Percentiles rank a stretch among this genome's conserved stretches.
Conservation (phyloP, 2,888 invertebrate genomes). For the Drosophila quinaria region DNA sequence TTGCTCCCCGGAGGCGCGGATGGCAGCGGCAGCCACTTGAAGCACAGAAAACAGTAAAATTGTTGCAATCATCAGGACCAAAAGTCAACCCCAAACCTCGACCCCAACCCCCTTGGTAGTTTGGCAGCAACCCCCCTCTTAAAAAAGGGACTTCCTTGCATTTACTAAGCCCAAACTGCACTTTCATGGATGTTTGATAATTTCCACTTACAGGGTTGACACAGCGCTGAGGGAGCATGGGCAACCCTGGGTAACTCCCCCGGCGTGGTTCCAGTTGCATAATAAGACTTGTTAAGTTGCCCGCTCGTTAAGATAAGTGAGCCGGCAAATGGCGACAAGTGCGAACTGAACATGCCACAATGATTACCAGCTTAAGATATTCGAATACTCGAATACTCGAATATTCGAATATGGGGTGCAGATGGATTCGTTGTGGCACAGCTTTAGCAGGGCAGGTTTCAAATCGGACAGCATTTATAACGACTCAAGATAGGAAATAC, state of each 20-base stretch:
- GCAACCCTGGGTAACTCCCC: constrained; percentile 18
- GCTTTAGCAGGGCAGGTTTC: constrained; percentile 25
- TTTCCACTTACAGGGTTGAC: constrained; percentile 56
- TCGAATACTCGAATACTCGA: constrained; percentile 36
- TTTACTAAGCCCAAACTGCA: constrained; percentile 65
- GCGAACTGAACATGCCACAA: constrained; percentile 70
- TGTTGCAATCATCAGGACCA: constrained; percentile 67
- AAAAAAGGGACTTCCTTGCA: constrained; percentile 22
- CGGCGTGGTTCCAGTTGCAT: constrained; percentile 68
- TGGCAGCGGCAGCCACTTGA: constrained; percentile 57
- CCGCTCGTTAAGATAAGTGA: constrained; percentile 80
- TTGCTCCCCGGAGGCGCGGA: constrained; percentile 81
- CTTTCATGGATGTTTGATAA: constrained; percentile 77
- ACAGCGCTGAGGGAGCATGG: neutral
- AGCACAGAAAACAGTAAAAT: constrained; percentile 55
- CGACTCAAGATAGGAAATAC: constrained; percentile 7
- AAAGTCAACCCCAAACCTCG: constrained; percentile 31
- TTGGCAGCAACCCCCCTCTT: constrained; percentile 2
- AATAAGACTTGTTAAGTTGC: constrained; percentile 80
- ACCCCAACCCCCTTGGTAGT: constrained; percentile 7
- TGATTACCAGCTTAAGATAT: constrained; percentile 70
- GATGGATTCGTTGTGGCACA: constrained; percentile 9
- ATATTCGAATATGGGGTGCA: constrained; percentile 37
- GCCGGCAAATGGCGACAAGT: constrained; percentile 79
- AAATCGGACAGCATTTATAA: constrained; percentile 11